These are phyloP conservation scores for Aleiodes testaceus DNA, from an alignment of 2,888 invertebrate genomes.

Conservation along the genomic window DNA sequence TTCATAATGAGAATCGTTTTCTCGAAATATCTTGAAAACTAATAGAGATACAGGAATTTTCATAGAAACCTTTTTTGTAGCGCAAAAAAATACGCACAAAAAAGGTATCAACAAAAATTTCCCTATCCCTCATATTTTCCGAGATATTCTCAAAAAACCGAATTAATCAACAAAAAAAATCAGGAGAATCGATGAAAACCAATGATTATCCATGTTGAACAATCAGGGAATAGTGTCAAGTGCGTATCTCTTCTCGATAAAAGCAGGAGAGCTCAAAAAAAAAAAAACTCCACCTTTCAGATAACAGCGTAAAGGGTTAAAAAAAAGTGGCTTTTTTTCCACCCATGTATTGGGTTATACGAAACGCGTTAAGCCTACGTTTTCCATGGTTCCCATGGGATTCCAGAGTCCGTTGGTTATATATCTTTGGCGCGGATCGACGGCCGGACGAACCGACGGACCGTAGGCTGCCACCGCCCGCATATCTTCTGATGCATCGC, in stretches of 20 bases:
- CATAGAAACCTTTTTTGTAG: too few species aligned
- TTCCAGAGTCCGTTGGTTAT: slow-evolving; percentile 60
- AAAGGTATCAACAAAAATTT: too few species aligned
- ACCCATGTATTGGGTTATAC: slow-evolving; percentile 40
- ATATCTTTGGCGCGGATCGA: slow-evolving; percentile 72
- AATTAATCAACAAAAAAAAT: too few species aligned
- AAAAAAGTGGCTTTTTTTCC: slow-evolving; percentile 8
- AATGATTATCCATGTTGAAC: slow-evolving; percentile 21
- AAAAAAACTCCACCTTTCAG: background rate
- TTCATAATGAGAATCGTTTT: background rate
- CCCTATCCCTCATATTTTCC: too few species aligned
- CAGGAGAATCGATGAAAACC: background rate
- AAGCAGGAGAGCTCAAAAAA: background rate
- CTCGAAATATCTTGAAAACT: too few species aligned
- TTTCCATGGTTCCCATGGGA: slow-evolving; percentile 72
- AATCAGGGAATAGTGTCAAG: slow-evolving; percentile 29
- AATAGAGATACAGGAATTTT: too few species aligned
- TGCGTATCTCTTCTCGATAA: slow-evolving; percentile 11
- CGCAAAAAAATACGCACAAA: too few species aligned
- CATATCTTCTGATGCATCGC: slow-evolving; percentile 73
- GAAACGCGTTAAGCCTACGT: slow-evolving; percentile 65
- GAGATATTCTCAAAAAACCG: too few species aligned
- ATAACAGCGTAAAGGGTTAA: slow-evolving; percentile 16
- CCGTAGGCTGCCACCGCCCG: slow-evolving; percentile 70
- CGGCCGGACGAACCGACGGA: slow-evolving; percentile 65